phyloP scores from a whole-genome alignment of 2,113 vertebrate genomes.

The Periophthalmodon schlosseri region DNA sequence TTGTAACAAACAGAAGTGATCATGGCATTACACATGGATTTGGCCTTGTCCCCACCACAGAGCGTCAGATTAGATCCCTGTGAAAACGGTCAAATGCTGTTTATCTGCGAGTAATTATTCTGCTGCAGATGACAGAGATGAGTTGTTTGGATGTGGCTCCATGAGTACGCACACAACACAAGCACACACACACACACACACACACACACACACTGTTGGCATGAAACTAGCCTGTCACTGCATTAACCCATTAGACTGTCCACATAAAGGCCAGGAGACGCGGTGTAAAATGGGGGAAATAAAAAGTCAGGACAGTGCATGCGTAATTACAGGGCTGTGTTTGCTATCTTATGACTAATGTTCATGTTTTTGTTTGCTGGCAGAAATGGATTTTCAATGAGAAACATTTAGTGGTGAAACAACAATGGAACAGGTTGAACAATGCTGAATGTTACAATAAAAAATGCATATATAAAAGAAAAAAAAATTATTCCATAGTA shows the following conservation, averaged over 20 bases:
- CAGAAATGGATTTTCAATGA: constrained; percentile 83
- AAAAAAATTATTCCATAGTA: neutral
- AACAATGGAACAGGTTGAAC: constrained; percentile 33
- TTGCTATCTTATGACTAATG: constrained; percentile 51
- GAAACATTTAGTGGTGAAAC: constrained; percentile 47
- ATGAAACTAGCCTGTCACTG: constrained; percentile 61
- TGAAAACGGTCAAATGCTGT: constrained; percentile 72
- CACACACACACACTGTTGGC: constrained; percentile 5
- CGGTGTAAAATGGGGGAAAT: constrained; percentile 47
- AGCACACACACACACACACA: constrained; percentile 20
- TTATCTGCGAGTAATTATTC: constrained; percentile 75
- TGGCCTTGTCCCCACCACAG: constrained; percentile 69
- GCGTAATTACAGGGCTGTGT: constrained; percentile 52
- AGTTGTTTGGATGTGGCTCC: constrained; percentile 60
- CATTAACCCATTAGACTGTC: constrained; percentile 79
- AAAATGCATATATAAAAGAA: constrained; percentile 11
- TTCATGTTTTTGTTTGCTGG: constrained; percentile 58
- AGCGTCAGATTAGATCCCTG: constrained; percentile 73
- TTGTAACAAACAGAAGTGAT: constrained; percentile 65
- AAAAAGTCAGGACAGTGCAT: constrained; percentile 21
- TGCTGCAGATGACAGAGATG: constrained; percentile 70
- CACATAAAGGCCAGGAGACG: constrained; percentile 61
- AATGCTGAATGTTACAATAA: constrained; percentile 13
- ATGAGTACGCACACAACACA: constrained; percentile 41
- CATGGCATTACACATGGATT: constrained; percentile 73